A percentile compares a stretch with the other conserved stretches of the same genome.
These are phyloP conservation scores for Epinotia ramella DNA, from an alignment of 2,888 invertebrate species.

Conservation along the genomic window DNA sequence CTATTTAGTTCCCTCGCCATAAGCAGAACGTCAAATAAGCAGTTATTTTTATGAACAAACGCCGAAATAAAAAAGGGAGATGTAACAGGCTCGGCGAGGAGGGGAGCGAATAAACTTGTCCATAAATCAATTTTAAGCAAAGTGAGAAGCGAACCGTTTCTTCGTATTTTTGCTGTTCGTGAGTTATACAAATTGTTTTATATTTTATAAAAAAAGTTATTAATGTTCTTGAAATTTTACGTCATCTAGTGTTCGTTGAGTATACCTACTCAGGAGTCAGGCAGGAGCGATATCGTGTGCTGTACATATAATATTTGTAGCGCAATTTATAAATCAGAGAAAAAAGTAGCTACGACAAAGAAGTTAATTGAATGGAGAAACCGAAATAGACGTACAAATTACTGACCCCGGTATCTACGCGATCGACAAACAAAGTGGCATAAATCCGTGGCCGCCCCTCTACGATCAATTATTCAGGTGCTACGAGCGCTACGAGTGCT, in stretches of 20 bases:
- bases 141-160: slow-evolving; percentile 38
- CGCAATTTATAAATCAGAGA: background rate
- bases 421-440: slow-evolving; percentile 36
- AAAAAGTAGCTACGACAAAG: background rate
- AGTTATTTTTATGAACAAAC: slow-evolving; percentile 40
- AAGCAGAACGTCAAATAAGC: slow-evolving; percentile 28
- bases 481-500: slow-evolving; percentile 32
- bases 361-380: slow-evolving; percentile 1
- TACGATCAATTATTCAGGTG: slow-evolving; percentile 37
- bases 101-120: slow-evolving; percentile 35
- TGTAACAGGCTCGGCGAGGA: slow-evolving; percentile 9
- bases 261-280: too few species aligned
- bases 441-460: slow-evolving; percentile 34
- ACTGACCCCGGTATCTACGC: slow-evolving; percentile 26
- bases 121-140: slow-evolving; percentile 45
- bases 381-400: slow-evolving; percentile 22
- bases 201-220: slow-evolving; percentile 26
- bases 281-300: background rate
- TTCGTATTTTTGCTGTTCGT: slow-evolving; percentile 39
- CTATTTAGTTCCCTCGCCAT: slow-evolving; percentile 8
- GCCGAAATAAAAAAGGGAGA: slow-evolving; percentile 30
- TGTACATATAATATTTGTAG: background rate
- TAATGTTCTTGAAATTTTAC: slow-evolving; percentile 7
- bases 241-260: background rate
- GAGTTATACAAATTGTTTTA: slow-evolving; percentile 38